These are phyloP conservation scores for Lophura nycthemera DNA, from an alignment of 2,113 vertebrate species.

Conservation along the genomic window DNA sequence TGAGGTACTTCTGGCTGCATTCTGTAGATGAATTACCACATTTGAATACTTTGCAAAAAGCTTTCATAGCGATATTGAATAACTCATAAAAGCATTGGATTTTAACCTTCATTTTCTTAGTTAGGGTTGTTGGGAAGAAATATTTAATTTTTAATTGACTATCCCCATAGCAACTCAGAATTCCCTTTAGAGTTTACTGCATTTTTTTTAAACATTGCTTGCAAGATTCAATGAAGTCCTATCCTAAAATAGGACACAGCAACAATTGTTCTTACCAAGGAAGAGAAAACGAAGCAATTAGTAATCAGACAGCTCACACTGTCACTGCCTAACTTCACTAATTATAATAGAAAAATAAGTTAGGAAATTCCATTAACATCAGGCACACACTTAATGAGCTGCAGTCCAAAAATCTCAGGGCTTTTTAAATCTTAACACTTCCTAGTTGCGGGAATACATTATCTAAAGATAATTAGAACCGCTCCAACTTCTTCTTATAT, in stretches of 20 bases:
- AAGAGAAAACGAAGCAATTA: neutral
- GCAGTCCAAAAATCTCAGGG: neutral
- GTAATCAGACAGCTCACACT: neutral
- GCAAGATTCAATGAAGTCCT: neutral
- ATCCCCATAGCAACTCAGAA: neutral
- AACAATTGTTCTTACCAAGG: neutral
- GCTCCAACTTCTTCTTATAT: neutral
- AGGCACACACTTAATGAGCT: neutral
- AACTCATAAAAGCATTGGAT: no score
- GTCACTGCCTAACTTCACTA: neutral
- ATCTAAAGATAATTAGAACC: neutral
- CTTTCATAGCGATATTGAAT: no score
- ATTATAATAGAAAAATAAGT: neutral
- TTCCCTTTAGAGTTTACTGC: neutral
- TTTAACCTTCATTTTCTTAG: no score
- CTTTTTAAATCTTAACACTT: neutral
- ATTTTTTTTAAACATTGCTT: no score
- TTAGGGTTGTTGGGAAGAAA: no score
- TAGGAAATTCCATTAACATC: neutral
- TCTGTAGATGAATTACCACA: no score
- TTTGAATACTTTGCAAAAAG: no score
- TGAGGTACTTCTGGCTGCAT: no score
- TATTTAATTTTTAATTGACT: no score
- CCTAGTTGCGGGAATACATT: neutral
- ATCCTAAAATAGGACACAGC: neutral